Conservation (phyloP, 1,140 invertebrate genomes). For the Andricus grossulariae region DNA sequence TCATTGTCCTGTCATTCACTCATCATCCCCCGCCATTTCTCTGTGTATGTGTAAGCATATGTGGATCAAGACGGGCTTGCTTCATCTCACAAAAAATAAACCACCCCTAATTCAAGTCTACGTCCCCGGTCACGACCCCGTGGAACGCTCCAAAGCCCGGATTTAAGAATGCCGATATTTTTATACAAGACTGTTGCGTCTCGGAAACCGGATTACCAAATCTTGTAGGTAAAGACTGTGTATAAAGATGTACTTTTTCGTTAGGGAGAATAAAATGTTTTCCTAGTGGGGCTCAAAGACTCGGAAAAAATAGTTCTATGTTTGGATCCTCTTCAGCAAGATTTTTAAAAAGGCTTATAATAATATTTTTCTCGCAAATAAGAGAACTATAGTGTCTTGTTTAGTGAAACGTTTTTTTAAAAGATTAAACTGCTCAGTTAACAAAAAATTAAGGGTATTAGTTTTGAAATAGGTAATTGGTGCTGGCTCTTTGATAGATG, state of each 20-base stretch:
- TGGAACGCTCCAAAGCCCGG: constrained; percentile 16
- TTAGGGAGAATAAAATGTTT: constrained; percentile 9
- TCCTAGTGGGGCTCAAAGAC: background rate
- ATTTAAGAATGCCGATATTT: constrained; percentile 59
- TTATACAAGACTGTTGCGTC: constrained; percentile 58
- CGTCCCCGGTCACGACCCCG: constrained; percentile 32
- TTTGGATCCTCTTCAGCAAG: background rate
- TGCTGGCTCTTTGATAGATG: too few relatives aligned
- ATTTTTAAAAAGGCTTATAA: background rate
- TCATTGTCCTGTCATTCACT: constrained; percentile 77
- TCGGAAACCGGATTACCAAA: constrained; percentile 44
- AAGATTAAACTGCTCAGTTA: constrained; percentile 5
- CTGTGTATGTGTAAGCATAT: constrained; percentile 31
- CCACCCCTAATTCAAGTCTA: constrained; percentile 71
- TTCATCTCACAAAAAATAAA: constrained; percentile 67
- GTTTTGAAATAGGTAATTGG: too few relatives aligned
- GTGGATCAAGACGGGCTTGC: constrained; percentile 41
- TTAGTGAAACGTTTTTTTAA: background rate
- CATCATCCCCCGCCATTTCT: constrained; percentile 69
- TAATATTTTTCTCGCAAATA: background rate
- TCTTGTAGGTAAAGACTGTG: constrained; percentile 13
- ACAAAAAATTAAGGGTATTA: too few relatives aligned
- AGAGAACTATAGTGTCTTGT: background rate
- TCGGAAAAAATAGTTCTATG: background rate
- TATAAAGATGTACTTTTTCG: constrained; percentile 23